Evolutionary conservation across 2,797 vertebrate genomes (phyloP).

Genomic region (Malurus leucopterus): DNA sequence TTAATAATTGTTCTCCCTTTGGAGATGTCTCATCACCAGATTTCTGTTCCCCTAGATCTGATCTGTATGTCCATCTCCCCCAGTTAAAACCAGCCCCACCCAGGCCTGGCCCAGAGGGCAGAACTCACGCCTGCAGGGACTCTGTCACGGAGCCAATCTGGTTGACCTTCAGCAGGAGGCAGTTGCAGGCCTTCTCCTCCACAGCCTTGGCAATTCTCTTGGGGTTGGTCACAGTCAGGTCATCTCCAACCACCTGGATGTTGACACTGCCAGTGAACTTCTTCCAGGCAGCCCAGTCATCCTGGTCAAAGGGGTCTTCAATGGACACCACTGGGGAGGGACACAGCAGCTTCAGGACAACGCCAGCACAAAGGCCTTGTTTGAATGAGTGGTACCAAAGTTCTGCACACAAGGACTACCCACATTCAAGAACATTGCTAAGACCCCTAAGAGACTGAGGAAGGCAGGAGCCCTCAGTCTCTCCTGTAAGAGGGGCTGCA

Average conservation of each 20-base stretch:
- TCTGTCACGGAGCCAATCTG: slow-evolving; percentile 96
- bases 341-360: background rate
- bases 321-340: slow-evolving; percentile 88
- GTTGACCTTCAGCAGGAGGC: slow-evolving; percentile 98
- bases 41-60: background rate
- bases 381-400: background rate
- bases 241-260: slow-evolving; percentile 97
- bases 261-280: slow-evolving; percentile 85
- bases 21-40: background rate
- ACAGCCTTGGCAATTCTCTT: slow-evolving; percentile 92
- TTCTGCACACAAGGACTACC: background rate
- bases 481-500: background rate
- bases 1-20: background rate
- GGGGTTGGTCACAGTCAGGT: slow-evolving; percentile 96
- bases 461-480: background rate
- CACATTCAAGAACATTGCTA: background rate
- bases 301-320: slow-evolving; percentile 97
- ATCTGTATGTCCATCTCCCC: rapidly evolving
- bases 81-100: background rate
- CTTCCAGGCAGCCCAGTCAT: slow-evolving; percentile 93
- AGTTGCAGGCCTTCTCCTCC: slow-evolving; percentile 90
- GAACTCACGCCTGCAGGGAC: slow-evolving; percentile 92
- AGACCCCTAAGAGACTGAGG: background rate
- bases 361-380: rapidly evolving
- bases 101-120: rapidly evolving